Evolutionary conservation across 2,113 vertebrate species (phyloP).

Genomic region (Lutjanus erythropterus): DNA sequence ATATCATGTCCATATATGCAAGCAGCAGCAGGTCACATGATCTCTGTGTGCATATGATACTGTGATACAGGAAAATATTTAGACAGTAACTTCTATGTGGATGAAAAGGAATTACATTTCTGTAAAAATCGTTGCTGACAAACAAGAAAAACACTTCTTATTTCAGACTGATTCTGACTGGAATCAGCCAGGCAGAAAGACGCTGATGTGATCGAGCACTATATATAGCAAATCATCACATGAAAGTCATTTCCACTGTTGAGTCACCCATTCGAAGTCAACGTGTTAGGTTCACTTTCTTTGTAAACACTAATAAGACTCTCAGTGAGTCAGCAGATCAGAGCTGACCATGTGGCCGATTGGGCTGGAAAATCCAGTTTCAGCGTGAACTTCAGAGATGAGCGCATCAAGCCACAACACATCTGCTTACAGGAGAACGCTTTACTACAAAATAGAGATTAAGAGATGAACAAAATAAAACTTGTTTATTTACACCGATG

Average conservation of each 20-base stretch:
- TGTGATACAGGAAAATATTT: slow-evolving; percentile 29
- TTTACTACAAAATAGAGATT: not conserved
- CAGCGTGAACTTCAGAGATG: slow-evolving; percentile 31
- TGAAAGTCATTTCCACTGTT: slow-evolving; percentile 50
- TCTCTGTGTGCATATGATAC: slow-evolving; percentile 44
- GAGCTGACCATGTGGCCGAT: slow-evolving; percentile 31
- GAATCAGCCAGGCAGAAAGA: slow-evolving; percentile 22
- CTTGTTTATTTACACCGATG: not conserved
- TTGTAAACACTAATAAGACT: slow-evolving; percentile 40
- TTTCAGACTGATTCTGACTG: slow-evolving; percentile 26
- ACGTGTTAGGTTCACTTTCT: slow-evolving; percentile 30
- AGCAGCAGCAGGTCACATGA: slow-evolving; percentile 41
- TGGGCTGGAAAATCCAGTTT: slow-evolving; percentile 25
- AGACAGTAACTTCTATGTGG: not conserved
- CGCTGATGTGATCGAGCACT: slow-evolving; percentile 33
- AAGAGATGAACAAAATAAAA: not conserved
- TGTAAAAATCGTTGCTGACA: not conserved
- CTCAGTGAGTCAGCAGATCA: slow-evolving; percentile 55
- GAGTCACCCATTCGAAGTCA: slow-evolving; percentile 49
- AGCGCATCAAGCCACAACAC: slow-evolving; percentile 8
- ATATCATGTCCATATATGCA: slow-evolving; percentile 47
- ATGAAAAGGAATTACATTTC: slow-evolving; percentile 15
- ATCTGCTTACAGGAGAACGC: not conserved
- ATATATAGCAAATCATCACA: slow-evolving; percentile 54
- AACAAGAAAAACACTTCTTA: not conserved